Base-by-base conservation (phyloP, 1,140 invertebrate species). In the Papilio glaucus region DNA sequence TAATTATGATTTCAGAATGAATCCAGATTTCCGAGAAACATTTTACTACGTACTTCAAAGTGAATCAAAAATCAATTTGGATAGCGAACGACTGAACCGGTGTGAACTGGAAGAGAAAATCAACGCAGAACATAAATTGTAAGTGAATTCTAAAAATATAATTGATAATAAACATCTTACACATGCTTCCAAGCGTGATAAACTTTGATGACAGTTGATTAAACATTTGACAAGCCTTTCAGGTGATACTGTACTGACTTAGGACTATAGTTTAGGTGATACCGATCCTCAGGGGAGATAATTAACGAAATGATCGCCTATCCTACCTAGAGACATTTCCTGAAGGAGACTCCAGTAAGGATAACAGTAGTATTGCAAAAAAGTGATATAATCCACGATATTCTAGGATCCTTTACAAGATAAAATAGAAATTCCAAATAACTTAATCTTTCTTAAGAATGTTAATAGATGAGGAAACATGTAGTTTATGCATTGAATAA, bases 91-190 rank as follows among this genome's bases (percentile, higher is more conserved):
- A 29, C 62, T 86, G 38, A 90, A 84, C 18, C 63, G 75, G 4
- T 87, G 85, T 39, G 87, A 90, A 73, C 10, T 80, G 10, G 88
- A 90, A 42, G 90, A 92, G 57, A 85, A 83, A 72, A 63, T 60
- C n/a, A 67, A 39, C 7, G 87, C 86, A 62, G 84, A 86, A 72
- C 80, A 86, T 57, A 79, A 73, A 80, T 29, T 84, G 90, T 90
- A 75, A 86, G 87, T 83, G 4, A 18, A 8, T 18, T 15, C 8
- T 45, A 18, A 8, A 42, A 42, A 6, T 33, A 33, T 6, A 33
- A 33, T 33, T 33, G 29, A 3, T 33, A 33, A 6, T 33, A 33
- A 33, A 3, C 2, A 6, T 33, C 29, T 33, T n/a, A n/a, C n/a
- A n/a, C n/a, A n/a, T n/a, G n/a, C n/a, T n/a, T n/a, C n/a, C n/a